Evolutionary conservation across 2,113 vertebrate genomes (phyloP).

Genomic region (Pristiophorus japonicus): DNA sequence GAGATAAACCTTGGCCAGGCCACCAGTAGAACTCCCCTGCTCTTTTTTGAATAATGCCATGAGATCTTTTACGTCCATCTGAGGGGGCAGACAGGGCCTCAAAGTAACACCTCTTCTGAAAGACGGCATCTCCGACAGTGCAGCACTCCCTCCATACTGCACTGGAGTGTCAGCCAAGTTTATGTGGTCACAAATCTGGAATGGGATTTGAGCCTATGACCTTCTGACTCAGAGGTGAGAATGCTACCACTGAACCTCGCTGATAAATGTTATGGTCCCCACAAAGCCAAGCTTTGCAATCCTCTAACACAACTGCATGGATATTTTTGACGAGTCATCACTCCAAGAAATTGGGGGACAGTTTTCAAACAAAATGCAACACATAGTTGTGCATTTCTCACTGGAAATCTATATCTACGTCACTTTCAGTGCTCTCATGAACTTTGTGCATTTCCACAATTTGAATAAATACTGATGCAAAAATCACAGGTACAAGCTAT

Average conservation of each 20-base stretch:
- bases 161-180: not conserved
- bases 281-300: not conserved
- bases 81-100: not conserved
- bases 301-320: not conserved
- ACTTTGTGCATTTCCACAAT: not conserved
- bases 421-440: not conserved
- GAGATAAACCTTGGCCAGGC: not conserved
- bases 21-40: not conserved
- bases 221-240: not conserved
- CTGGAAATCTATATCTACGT: not conserved
- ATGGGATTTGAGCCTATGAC: not conserved
- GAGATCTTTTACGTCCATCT: not conserved
- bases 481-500: too few species aligned
- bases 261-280: not conserved
- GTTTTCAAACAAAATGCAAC: not conserved
- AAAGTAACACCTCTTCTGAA: not conserved
- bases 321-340: not conserved
- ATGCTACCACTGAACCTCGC: not conserved
- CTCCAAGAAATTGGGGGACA: not conserved
- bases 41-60: not conserved
- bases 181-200: not conserved
- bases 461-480: not conserved
- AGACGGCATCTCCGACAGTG: not conserved
- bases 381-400: not conserved
- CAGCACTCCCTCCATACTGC: not conserved